A percentile compares a stretch with the other conserved stretches of the same genome.
These are phyloP conservation scores for Ptychoptera albimana DNA, from an alignment of 2,888 invertebrate genomes.

Conservation along the genomic window DNA sequence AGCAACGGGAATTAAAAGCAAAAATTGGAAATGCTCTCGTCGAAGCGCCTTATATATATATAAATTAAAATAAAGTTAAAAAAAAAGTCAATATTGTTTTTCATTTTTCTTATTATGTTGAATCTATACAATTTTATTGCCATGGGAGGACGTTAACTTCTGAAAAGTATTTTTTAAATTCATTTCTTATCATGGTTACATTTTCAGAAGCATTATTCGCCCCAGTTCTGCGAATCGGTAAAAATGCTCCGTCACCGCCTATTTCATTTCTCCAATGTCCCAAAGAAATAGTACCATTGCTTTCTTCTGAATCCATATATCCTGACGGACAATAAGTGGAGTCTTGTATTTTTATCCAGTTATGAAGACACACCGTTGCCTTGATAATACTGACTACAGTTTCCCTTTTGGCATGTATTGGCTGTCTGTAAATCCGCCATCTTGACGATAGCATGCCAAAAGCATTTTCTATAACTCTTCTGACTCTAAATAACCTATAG, in stretches of 20 bases:
- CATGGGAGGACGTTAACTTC: background rate
- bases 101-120: no score
- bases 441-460: slow-evolving; percentile 7
- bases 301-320: background rate
- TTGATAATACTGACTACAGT: no score
- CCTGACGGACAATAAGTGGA: background rate
- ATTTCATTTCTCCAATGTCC: background rate
- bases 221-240: slow-evolving; percentile 1
- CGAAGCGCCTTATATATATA: no score
- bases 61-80: no score
- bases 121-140: background rate
- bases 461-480: slow-evolving; percentile 8
- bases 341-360: background rate
- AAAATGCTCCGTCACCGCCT: background rate
- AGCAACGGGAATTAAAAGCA: no score
- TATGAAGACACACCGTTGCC: background rate
- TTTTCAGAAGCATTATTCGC: background rate
- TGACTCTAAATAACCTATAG: slow-evolving; percentile 5
- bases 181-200: background rate
- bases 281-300: background rate
- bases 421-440: background rate
- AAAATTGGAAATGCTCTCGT: no score
- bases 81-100: no score
- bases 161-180: background rate
- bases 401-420: slow-evolving; percentile 1